phyloP scores from a whole-genome alignment of 1,140 invertebrate species.

The Apocrypta bakeri region DNA sequence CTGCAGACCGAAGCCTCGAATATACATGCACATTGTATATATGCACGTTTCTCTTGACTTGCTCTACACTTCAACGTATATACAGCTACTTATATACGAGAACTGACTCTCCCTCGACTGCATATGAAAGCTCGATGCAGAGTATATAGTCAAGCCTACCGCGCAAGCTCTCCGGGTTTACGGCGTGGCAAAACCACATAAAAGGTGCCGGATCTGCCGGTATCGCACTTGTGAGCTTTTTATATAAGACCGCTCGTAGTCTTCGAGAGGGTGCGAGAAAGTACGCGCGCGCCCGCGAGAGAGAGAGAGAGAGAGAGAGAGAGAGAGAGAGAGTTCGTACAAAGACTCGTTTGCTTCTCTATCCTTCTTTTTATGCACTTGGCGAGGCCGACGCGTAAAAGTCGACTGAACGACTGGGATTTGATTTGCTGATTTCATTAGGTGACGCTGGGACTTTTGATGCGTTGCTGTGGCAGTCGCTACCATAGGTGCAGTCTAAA shows the following conservation, averaged over 20 bases:
- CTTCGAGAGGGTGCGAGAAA: too few relatives aligned
- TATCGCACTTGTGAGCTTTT: slow-evolving; percentile 12
- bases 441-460: background rate
- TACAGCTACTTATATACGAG: background rate
- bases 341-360: background rate
- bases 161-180: slow-evolving; percentile 6
- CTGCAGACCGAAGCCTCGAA: slow-evolving; percentile 7
- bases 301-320: too few relatives aligned
- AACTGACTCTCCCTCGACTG: background rate
- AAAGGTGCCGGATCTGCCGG: slow-evolving; percentile 14
- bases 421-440: slow-evolving; percentile 21
- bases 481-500: background rate
- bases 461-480: background rate
- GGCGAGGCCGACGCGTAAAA: background rate
- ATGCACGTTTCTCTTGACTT: background rate
- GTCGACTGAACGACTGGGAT: background rate
- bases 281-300: too few relatives aligned
- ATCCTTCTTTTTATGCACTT: slow-evolving; percentile 17
- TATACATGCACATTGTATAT: too few relatives aligned
- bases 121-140: background rate
- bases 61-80: background rate
- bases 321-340: too few relatives aligned
- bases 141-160: background rate
- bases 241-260: background rate
- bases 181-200: background rate